phyloP scores from a whole-genome alignment of 2,113 vertebrate genomes.

The Gobio gobio region DNA sequence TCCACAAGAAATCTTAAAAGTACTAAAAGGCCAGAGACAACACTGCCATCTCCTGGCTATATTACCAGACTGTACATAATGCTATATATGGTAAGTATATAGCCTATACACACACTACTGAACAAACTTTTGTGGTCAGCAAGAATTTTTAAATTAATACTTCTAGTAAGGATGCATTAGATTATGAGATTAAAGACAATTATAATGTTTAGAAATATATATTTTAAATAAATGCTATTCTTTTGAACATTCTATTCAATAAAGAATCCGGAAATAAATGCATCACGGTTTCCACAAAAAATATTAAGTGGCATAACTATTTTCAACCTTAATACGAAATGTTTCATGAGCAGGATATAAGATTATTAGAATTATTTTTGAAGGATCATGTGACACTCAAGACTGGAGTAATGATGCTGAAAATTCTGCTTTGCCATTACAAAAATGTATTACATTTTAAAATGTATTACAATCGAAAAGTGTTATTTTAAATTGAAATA shows the following conservation, averaged over 20 bases:
- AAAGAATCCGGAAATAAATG: too few species aligned
- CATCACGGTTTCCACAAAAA: too few species aligned
- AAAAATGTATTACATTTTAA: background rate
- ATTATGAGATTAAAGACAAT: too few species aligned
- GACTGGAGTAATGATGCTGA: background rate
- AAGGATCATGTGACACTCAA: background rate
- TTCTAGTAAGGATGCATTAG: too few species aligned
- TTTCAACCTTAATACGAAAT: background rate
- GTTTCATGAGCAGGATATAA: background rate
- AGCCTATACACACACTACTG: too few species aligned
- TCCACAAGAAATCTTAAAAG: background rate
- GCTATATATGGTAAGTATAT: background rate
- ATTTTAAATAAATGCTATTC: too few species aligned
- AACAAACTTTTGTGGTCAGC: too few species aligned
- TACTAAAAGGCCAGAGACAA: background rate
- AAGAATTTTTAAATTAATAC: too few species aligned
- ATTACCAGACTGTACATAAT: background rate
- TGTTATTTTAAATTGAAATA: background rate
- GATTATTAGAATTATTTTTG: background rate
- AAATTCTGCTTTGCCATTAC: background rate
- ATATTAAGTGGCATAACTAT: background rate
- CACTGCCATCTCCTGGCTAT: constrained; percentile 52
- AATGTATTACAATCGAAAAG: background rate
- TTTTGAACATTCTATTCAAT: too few species aligned
- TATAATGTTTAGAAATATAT: too few species aligned